Conservation (phyloP, 1,140 invertebrate genomes). For the Drosophila nigrodunni region DNA sequence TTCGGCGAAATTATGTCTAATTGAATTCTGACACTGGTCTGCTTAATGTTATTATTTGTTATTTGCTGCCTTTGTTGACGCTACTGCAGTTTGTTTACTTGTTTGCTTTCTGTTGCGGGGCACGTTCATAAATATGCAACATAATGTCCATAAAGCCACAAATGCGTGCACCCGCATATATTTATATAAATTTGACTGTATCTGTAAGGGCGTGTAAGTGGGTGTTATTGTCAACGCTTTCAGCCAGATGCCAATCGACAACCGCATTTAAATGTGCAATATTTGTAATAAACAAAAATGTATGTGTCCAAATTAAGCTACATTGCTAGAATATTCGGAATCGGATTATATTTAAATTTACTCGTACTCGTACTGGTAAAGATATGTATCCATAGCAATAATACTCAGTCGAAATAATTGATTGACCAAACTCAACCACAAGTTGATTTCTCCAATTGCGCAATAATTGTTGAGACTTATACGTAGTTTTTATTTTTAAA, state of each 20-base stretch:
- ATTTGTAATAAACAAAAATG: constrained; percentile 7
- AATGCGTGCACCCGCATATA: constrained; percentile 50
- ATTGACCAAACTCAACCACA: neutral
- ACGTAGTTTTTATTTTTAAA: neutral
- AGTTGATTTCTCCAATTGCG: neutral
- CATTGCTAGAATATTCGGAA: neutral
- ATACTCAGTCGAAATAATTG: neutral
- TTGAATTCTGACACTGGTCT: neutral
- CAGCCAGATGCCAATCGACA: neutral
- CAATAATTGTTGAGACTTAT: neutral
- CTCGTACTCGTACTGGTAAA: neutral
- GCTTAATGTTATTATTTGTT: constrained; percentile 19
- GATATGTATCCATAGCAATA: neutral
- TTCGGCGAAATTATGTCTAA: neutral
- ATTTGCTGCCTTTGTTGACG: constrained; percentile 11
- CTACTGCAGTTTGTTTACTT: constrained; percentile 31
- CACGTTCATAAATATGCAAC: constrained; percentile 47
- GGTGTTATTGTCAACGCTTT: neutral
- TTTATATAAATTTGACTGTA: constrained; percentile 37
- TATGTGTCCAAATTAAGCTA: neutral
- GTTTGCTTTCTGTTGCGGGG: constrained; percentile 36
- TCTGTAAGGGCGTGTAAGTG: constrained; percentile 20
- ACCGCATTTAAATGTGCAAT: constrained; percentile 43
- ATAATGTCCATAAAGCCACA: constrained; percentile 61
- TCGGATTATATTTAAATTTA: neutral